Percentiles rank a stretch among this genome's conserved stretches.
phyloP scores from a whole-genome alignment of 2,888 invertebrate species.

The Himalopsyche anomala region DNA sequence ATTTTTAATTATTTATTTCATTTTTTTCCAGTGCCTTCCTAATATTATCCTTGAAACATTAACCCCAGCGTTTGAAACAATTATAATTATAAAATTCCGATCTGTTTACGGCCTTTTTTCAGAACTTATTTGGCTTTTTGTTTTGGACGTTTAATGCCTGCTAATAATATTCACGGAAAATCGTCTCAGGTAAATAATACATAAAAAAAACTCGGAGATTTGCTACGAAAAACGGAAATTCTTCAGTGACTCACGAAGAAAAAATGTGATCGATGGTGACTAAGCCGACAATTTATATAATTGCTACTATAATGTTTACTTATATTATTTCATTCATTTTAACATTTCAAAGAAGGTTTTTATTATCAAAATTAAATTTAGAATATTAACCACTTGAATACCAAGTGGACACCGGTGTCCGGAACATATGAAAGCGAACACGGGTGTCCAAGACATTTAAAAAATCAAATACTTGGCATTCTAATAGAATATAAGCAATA shows the following conservation, averaged over 20 bases:
- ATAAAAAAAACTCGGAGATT: constrained; percentile 11
- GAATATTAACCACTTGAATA: too few relatives aligned
- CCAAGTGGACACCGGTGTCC: too few relatives aligned
- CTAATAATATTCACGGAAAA: constrained; percentile 40
- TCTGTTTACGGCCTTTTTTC: background rate
- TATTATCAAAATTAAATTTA: too few relatives aligned
- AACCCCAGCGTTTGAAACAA: constrained; percentile 16
- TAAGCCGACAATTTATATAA: background rate
- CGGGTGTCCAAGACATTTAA: too few relatives aligned
- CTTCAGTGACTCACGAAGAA: constrained; percentile 12
- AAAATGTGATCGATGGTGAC: constrained; percentile 31
- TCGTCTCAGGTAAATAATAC: background rate
- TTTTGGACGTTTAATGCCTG: background rate
- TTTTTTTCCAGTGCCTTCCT: too few relatives aligned
- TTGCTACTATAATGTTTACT: background rate
- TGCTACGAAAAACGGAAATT: constrained; percentile 53
- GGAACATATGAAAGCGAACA: too few relatives aligned
- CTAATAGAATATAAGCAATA: too few relatives aligned
- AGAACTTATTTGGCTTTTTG: constrained; percentile 12
- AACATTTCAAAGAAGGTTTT: too few relatives aligned
- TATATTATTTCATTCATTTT: too few relatives aligned
- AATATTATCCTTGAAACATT: background rate
- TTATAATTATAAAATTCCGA: constrained; percentile 37
- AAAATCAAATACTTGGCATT: too few relatives aligned
- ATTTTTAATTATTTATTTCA: too few relatives aligned